Conservation (phyloP, 1,140 invertebrate species). For the Hycleus cichorii region DNA sequence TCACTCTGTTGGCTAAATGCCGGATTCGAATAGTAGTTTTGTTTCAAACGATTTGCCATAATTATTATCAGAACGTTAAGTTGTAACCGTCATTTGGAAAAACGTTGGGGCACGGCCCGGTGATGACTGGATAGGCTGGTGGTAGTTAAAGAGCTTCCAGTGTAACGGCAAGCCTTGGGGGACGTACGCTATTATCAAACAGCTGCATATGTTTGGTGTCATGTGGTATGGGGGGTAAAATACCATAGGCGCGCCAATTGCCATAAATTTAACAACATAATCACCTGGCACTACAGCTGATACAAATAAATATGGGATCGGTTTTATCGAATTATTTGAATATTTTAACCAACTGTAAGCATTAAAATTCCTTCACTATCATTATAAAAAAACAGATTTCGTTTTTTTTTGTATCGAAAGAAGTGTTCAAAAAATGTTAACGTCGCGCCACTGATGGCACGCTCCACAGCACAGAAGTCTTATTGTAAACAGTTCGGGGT, state of each 20-base stretch:
- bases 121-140: slow-evolving; percentile 34
- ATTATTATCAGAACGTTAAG: slow-evolving; percentile 1
- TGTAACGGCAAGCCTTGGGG: slow-evolving; percentile 32
- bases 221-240: slow-evolving; percentile 38
- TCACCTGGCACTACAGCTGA: too few species aligned
- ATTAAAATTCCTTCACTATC: too few species aligned
- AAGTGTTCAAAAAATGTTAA: too few species aligned
- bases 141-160: slow-evolving; percentile 20
- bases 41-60: slow-evolving; percentile 21
- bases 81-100: slow-evolving; percentile 18
- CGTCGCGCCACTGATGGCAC: slow-evolving; percentile 9
- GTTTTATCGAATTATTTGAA: too few species aligned
- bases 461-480: slow-evolving; percentile 3
- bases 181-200: slow-evolving; percentile 16
- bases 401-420: too few species aligned
- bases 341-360: too few species aligned
- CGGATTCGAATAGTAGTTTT: slow-evolving; percentile 60
- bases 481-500: too few species aligned
- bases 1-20: slow-evolving; percentile 71
- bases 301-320: too few species aligned
- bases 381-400: too few species aligned
- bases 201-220: slow-evolving; percentile 38
- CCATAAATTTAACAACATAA: too few species aligned
- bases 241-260: slow-evolving; percentile 28
- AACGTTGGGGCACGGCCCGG: slow-evolving; percentile 16